These are phyloP conservation scores for Clivina fossor DNA, from an alignment of 2,888 invertebrate genomes.

Conservation along the genomic window DNA sequence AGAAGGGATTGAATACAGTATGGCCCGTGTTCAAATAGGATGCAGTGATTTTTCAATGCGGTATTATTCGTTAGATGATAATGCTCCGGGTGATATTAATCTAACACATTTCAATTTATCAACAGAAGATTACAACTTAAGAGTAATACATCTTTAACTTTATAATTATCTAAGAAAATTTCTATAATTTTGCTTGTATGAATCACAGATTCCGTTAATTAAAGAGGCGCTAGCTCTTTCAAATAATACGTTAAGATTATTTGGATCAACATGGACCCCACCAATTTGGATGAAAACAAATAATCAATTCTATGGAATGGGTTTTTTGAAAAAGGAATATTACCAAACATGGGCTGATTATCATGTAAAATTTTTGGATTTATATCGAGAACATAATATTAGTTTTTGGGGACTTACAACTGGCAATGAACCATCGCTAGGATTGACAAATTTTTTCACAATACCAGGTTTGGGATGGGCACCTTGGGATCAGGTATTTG, in stretches of 20 bases:
- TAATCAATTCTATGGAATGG: conserved; percentile 49
- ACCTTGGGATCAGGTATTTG: conserved; percentile 49
- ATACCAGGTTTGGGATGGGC: conserved; percentile 81
- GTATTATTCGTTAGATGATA: conserved; percentile 77
- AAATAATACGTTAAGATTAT: conserved; percentile 54
- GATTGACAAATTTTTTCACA: conserved; percentile 57
- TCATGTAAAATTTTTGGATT: conserved; percentile 75
- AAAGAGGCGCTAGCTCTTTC: conserved; percentile 53
- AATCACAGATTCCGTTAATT: conserved; percentile 58
- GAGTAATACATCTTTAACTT: conserved; percentile 55
- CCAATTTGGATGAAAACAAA: conserved; percentile 60
- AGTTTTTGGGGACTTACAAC: conserved; percentile 82
- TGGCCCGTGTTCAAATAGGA: conserved; percentile 78
- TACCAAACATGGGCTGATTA: conserved; percentile 83
- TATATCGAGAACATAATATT: conserved; percentile 66
- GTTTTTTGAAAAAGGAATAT: conserved; percentile 51
- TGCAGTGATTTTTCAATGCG: conserved; percentile 81
- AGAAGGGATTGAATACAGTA: conserved; percentile 71
- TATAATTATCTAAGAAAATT: conserved; percentile 42
- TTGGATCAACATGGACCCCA: conserved; percentile 58
- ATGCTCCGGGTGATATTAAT: conserved; percentile 54
- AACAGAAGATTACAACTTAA: conserved; percentile 65
- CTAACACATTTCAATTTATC: conserved; percentile 65
- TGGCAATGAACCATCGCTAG: conserved; percentile 82
- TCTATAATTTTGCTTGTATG: no score